Conservation (phyloP, 2,113 vertebrate species). For the Pomatostomus ruficeps region DNA sequence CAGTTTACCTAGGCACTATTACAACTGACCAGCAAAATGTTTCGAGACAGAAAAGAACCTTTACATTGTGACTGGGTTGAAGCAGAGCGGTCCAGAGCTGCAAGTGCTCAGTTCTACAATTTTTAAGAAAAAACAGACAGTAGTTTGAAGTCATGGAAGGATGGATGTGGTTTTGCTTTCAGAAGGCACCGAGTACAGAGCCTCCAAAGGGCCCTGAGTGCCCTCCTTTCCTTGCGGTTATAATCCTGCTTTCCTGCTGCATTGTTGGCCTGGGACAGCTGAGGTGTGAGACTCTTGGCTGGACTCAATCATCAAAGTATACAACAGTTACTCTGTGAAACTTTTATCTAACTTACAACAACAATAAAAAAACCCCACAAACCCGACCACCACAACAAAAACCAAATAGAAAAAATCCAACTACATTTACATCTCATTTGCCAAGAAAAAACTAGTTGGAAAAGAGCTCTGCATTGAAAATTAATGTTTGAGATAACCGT, state of each 20-base stretch:
- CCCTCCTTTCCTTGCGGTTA: not conserved
- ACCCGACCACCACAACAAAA: not conserved
- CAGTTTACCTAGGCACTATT: not conserved
- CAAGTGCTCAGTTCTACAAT: not conserved
- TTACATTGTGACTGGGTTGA: not conserved
- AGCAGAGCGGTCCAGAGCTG: not conserved
- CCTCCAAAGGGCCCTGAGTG: not conserved
- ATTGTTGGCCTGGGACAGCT: not conserved
- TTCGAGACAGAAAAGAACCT: not conserved
- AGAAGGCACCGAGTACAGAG: not conserved
- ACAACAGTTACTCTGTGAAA: not conserved
- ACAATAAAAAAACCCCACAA: not conserved
- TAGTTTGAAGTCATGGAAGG: not conserved
- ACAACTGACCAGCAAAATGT: not conserved
- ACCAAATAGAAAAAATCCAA: not conserved
- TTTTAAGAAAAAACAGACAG: conserved; percentile 27
- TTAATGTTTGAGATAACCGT: not conserved
- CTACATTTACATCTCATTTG: not conserved
- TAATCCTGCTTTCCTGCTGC: not conserved
- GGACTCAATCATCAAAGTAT: not conserved
- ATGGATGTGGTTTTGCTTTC: conserved; percentile 7
- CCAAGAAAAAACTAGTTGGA: not conserved
- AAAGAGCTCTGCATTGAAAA: not conserved
- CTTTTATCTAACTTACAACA: not conserved
- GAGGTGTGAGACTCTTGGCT: not conserved